Evolutionary conservation across 2,888 invertebrate species (phyloP).

Genomic region (Eristalis intricaria): DNA sequence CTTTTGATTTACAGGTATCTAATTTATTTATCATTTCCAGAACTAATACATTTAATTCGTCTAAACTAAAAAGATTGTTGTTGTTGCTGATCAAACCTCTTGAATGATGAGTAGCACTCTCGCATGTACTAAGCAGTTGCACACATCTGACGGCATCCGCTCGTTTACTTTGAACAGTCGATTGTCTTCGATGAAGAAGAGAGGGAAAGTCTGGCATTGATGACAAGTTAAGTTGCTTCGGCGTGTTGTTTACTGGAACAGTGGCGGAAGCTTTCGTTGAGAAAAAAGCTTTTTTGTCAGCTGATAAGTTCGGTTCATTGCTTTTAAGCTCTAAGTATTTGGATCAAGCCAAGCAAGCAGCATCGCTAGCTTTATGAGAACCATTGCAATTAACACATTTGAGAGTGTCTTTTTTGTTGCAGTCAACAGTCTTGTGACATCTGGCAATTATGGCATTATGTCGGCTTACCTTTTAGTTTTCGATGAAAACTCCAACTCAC

Average conservation of each 20-base stretch:
- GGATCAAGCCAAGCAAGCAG: too few relatives aligned
- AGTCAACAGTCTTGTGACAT: too few relatives aligned
- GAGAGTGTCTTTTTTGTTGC: too few relatives aligned
- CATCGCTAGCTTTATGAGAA: too few relatives aligned
- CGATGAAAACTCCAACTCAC: neutral
- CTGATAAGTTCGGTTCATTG: too few relatives aligned
- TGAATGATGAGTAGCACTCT: too few relatives aligned
- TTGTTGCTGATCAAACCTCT: neutral
- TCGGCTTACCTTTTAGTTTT: too few relatives aligned
- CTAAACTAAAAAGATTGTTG: neutral
- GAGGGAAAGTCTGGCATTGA: neutral
- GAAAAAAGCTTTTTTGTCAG: too few relatives aligned
- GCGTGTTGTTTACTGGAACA: neutral
- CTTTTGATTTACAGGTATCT: constrained; percentile 6
- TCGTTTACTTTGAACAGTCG: neutral
- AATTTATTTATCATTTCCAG: constrained; percentile 17
- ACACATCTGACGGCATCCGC: neutral
- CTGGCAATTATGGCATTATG: too few relatives aligned
- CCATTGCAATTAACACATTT: too few relatives aligned
- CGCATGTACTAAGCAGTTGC: too few relatives aligned
- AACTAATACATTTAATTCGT: neutral
- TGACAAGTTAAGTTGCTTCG: neutral
- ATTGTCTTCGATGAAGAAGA: neutral
- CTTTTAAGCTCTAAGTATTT: too few relatives aligned
- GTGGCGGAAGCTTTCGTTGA: neutral